phyloP scores from a whole-genome alignment of 1,140 invertebrate genomes.

The Mizuhopecten yessoensis region DNA sequence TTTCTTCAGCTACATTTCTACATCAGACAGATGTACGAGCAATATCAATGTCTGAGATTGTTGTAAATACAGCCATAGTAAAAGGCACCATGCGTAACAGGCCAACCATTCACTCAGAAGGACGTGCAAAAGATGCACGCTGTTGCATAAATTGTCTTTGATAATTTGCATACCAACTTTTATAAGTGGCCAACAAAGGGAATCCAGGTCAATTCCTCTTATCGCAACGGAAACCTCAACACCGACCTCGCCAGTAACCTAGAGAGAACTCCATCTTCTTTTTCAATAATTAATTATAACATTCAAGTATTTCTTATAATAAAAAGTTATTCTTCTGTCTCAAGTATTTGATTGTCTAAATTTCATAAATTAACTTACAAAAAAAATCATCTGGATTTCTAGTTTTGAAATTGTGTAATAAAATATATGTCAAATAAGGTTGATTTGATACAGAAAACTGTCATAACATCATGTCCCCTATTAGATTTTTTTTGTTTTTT shows the following conservation, averaged over 20 bases:
- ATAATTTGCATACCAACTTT: not conserved
- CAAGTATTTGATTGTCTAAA: too few species aligned
- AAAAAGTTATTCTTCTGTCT: too few species aligned
- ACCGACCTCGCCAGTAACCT: not conserved
- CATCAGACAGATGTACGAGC: too few species aligned
- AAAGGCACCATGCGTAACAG: not conserved
- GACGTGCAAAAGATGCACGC: not conserved
- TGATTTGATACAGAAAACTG: too few species aligned
- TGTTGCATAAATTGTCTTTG: not conserved
- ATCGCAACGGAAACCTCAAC: not conserved
- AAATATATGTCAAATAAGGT: too few species aligned
- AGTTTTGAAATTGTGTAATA: too few species aligned
- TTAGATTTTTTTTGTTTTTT: too few species aligned
- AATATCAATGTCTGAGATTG: too few species aligned
- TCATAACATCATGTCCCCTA: too few species aligned
- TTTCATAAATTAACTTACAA: too few species aligned
- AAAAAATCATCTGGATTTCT: too few species aligned
- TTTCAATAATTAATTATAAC: not conserved
- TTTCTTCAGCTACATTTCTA: too few species aligned
- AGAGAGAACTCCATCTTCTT: not conserved
- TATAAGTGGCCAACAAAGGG: not conserved
- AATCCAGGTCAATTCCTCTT: not conserved
- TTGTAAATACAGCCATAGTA: not conserved
- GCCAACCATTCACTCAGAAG: constrained; percentile 7
- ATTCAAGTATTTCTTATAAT: not conserved